Evolutionary conservation across 2,113 vertebrate species (phyloP), one percentile per base, ranked within the genome.

Genomic region (Eudyptes chrysolophus): DNA sequence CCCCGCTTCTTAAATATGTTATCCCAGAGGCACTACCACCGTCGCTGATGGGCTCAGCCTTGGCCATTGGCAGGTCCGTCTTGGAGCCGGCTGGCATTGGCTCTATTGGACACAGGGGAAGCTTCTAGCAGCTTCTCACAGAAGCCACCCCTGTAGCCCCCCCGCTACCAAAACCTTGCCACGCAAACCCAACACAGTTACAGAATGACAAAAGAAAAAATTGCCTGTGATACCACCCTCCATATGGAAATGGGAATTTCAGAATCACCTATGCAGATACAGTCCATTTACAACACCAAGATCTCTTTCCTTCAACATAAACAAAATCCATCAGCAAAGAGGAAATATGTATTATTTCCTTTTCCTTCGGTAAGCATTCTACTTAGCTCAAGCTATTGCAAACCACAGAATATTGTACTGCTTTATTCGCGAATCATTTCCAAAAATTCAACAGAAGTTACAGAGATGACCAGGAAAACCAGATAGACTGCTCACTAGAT

Each of bases 161-260:
- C 44, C 44, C 4, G 18, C 44, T 46, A 46, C 44, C 44, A 46
- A 46, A 46, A 46, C 44, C 44, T 46, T 46, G 44, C 44, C 44
- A 46, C 6, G 6, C 44, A 46, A 46, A 46, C 44, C 44, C 44
- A 46, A 46, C 18, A 46, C 18, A 46, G 21, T 29, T 85, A 62
- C 58, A 48, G 25, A 60, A 82, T 7, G 13, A 66, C 46, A 40
- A 58, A 55, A 70, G 16, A n/a, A 88, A 68, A 55, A 38, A 44
- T 5, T 18, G 12, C 10, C 16, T 18, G 24, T 57, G 55, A 81
- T 52, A 57, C 24, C 36, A 60, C 21, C 9, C 57, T 51, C 44
- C 44, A 30, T 32, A 30, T 0, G 2, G 52, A 76, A 88, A 54
- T 0, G 0, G 29, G 44, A 86, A 52, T 19, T 77, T 52, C 22